Evolutionary conservation across 1,140 invertebrate species (phyloP), one percentile per base, ranked within the genome.

Genomic region (Panagrolaimus sp.): DNA sequence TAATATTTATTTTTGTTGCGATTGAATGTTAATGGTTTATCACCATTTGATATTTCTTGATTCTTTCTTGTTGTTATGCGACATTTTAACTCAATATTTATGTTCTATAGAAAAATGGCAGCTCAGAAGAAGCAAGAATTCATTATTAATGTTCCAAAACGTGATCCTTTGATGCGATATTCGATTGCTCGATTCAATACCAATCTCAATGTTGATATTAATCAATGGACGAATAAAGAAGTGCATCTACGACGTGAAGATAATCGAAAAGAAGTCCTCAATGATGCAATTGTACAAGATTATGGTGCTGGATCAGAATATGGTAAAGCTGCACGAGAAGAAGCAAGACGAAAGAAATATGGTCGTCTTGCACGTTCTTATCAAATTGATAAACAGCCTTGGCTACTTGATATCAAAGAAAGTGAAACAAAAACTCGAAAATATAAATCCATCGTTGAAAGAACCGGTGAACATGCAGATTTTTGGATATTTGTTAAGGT

Each of bases 401-500:
- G 80, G 80, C 71, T 62, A 15, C 45, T 82, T 52, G 12, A 65
- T 9, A 70, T 17, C 0, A 78, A 80, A 17, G 43, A 63, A 43
- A 55, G 4, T 1, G 43, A 21, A 17, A 21, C n/a, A 12, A 58
- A 58, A 26, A 28, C 21, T 5, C 14, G 17, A n/a, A 68, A 46
- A 46, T n/a, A 70, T n/a, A 48, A 44, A 43, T 17, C 32, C 43
- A 63, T 47, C 17, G 45, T 24, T 9, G 55, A 45, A 65, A 62
- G 43, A n/a, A 77, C 82, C 17, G 78, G 80, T 46, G 74, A 79
- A 28, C 75, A 82, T 63, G 75, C 81, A 6, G 80, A 82, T 43
- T 82, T 83, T 55, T 82, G 80, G 80, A 65, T 83, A 26, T 82
- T 82, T 55, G 45, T 81, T 38, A 82, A 83, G 71, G 76, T 74